phyloP scores from a whole-genome alignment of 2,113 vertebrate species.

The Ranitomeya variabilis region DNA sequence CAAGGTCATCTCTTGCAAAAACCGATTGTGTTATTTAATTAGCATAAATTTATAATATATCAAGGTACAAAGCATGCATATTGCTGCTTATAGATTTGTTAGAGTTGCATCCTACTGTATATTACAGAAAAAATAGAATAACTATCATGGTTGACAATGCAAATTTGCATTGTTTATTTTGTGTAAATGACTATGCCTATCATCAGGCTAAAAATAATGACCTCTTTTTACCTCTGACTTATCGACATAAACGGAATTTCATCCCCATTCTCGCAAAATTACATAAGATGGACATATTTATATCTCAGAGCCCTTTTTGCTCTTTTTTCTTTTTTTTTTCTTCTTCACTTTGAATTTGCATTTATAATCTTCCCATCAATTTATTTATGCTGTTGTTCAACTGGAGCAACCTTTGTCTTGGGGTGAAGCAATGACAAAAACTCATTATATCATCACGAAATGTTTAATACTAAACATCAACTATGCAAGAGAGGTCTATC shows the following conservation, averaged over 20 bases:
- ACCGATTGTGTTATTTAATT: background rate
- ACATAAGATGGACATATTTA: constrained; percentile 23
- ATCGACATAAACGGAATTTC: constrained; percentile 5
- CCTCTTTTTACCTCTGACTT: constrained; percentile 9
- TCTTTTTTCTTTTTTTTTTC: background rate
- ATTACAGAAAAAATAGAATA: background rate
- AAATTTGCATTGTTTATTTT: constrained; percentile 50
- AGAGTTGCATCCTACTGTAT: background rate
- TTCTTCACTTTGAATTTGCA: constrained; percentile 36
- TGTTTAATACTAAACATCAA: constrained; percentile 48
- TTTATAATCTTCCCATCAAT: constrained; percentile 54
- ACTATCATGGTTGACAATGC: constrained; percentile 38
- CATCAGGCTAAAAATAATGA: constrained; percentile 15
- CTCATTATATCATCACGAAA: constrained; percentile 51
- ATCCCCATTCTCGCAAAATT: constrained; percentile 22
- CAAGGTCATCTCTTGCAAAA: background rate
- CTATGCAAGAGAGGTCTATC: background rate
- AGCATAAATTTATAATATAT: background rate
- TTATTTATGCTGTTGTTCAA: constrained; percentile 51
- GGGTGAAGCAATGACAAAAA: constrained; percentile 51
- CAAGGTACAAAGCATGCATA: background rate
- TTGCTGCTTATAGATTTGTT: background rate
- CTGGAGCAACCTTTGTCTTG: constrained; percentile 55
- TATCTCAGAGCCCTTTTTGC: constrained; percentile 28
- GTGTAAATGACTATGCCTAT: constrained; percentile 31